These are phyloP conservation scores for Rhynchotus rufescens DNA, from an alignment of 2,797 vertebrate species.

Conservation along the genomic window DNA sequence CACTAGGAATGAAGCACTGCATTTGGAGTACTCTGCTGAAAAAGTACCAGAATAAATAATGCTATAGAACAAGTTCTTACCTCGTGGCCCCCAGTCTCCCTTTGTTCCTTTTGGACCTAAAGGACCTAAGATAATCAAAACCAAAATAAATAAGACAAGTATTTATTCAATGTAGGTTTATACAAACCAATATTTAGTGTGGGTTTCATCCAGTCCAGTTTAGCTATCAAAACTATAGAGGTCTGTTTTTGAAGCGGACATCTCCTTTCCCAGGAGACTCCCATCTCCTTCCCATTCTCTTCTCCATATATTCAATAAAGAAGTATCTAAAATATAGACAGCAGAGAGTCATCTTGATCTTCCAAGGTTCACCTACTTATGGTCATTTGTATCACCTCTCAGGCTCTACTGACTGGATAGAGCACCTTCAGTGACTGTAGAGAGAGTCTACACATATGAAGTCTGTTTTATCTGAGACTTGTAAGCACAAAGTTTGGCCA, in stretches of 20 bases:
- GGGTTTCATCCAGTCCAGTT: neutral
- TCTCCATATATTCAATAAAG: neutral
- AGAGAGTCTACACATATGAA: neutral
- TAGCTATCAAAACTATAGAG: neutral
- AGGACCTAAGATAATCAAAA: constrained; percentile 69
- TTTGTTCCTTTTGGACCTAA: constrained; percentile 74
- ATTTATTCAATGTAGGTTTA: constrained; percentile 52
- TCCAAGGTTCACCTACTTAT: neutral
- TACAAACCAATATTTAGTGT: constrained; percentile 13
- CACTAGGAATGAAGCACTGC: neutral
- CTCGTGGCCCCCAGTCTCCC: constrained; percentile 65
- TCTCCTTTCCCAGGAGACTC: neutral
- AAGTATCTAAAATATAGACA: neutral
- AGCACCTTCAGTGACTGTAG: neutral
- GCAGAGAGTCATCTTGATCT: neutral
- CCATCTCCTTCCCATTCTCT: no score
- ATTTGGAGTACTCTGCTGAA: neutral
- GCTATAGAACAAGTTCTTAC: constrained; percentile 50
- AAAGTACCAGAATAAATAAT: neutral
- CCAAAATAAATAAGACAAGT: neutral
- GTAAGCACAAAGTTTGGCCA: neutral
- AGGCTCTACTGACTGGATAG: neutral
- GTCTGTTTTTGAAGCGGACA: neutral
- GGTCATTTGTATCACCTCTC: neutral
- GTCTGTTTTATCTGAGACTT: neutral